Conservation (phyloP, 1,140 invertebrate species). For the Lepidostoma basale region DNA sequence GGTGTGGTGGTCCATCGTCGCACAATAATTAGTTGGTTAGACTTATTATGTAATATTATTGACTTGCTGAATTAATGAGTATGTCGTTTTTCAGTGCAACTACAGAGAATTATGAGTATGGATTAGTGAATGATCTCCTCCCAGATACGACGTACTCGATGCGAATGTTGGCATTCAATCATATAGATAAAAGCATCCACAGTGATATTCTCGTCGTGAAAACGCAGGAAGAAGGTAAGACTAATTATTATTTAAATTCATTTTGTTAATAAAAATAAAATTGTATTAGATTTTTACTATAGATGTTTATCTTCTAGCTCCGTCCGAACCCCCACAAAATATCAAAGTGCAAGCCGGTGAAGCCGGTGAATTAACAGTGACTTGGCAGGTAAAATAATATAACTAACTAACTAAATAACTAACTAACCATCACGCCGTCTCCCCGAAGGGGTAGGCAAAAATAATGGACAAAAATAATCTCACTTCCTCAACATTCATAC, state of each 20-base stretch:
- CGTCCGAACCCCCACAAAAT: slow-evolving; percentile 73
- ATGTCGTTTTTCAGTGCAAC: slow-evolving; percentile 23
- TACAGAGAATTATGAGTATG: slow-evolving; percentile 50
- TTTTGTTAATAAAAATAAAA: not conserved
- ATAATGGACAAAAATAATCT: no score
- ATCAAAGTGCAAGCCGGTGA: slow-evolving; percentile 72
- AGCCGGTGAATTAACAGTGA: slow-evolving; percentile 71
- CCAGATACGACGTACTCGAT: slow-evolving; percentile 82
- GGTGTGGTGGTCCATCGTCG: no score
- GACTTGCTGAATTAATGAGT: no score
- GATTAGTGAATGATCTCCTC: slow-evolving; percentile 66
- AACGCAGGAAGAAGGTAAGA: slow-evolving; percentile 72
- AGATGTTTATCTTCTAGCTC: slow-evolving; percentile 54
- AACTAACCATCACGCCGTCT: no score
- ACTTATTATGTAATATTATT: no score
- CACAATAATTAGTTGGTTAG: no score
- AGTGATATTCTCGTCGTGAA: slow-evolving; percentile 69
- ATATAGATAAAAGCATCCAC: slow-evolving; percentile 73
- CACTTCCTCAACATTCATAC: no score
- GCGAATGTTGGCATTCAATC: slow-evolving; percentile 77
- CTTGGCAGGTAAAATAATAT: slow-evolving; percentile 76
- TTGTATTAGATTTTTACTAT: not conserved
- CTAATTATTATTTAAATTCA: not conserved
- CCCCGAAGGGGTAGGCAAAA: no score
- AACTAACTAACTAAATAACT: no score